Percentiles rank a stretch among this genome's conserved stretches.
Conservation (phyloP, 2,888 invertebrate species). For the Congeria kusceri region DNA sequence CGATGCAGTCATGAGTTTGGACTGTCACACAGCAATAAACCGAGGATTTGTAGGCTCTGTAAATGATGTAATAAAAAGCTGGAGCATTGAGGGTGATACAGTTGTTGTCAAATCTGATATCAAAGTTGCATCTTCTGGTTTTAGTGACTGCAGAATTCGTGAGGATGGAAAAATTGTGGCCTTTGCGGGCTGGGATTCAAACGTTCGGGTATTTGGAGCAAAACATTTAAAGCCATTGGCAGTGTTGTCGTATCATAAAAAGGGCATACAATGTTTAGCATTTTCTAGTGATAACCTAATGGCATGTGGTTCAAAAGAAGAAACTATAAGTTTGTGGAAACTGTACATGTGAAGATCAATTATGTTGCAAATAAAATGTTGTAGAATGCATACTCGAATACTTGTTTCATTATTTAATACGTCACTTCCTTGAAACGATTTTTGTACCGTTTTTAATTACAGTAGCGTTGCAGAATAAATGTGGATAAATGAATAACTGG, state of each 20-base stretch:
- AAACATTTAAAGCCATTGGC: conserved; percentile 80
- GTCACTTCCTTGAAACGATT: too few relatives aligned
- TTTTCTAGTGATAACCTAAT: conserved; percentile 76
- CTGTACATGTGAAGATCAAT: conserved; percentile 70
- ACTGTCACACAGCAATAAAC: conserved; percentile 51
- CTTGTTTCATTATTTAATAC: too few relatives aligned
- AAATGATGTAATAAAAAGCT: conserved; percentile 62
- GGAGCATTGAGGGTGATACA: conserved; percentile 54
- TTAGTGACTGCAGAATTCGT: conserved; percentile 72
- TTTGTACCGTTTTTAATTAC: too few relatives aligned
- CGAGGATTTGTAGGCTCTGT: conserved; percentile 75
- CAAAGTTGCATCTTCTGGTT: conserved; percentile 73
- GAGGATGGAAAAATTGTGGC: conserved; percentile 78
- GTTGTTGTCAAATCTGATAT: conserved; percentile 37
- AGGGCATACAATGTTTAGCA: conserved; percentile 75
- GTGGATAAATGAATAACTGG: too few relatives aligned
- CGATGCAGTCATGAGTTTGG: conserved; percentile 77
- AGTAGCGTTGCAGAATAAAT: too few relatives aligned
- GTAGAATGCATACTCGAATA: not conserved
- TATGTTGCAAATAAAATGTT: not conserved
- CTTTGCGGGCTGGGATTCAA: conserved; percentile 81
- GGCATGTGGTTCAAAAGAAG: conserved; percentile 81
- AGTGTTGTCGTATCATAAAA: conserved; percentile 79
- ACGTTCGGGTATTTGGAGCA: conserved; percentile 74
- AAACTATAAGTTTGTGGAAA: conserved; percentile 80